A percentile compares a stretch with the other conserved stretches of the same genome.
These are phyloP conservation scores for Bombus confusus DNA, from an alignment of 1,140 invertebrate species.

Conservation along the genomic window DNA sequence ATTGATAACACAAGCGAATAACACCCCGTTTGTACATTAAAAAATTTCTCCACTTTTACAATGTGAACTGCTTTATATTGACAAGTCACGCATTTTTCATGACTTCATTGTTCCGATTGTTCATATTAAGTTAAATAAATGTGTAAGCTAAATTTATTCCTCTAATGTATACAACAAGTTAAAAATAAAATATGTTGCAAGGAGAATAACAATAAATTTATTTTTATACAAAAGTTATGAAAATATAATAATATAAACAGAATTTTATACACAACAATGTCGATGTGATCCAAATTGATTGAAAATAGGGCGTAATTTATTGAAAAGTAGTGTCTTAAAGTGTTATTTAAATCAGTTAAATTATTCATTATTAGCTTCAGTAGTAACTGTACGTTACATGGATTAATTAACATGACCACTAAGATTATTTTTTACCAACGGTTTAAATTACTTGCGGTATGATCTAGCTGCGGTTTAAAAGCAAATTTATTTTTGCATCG, in stretches of 20 bases:
- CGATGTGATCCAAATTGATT: neutral
- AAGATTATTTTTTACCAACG: slow-evolving; percentile 23
- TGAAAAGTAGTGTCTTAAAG: neutral
- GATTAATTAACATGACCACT: slow-evolving; percentile 32
- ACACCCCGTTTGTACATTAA: neutral
- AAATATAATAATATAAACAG: too few relatives aligned
- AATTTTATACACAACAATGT: neutral
- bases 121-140: too few relatives aligned
- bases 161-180: neutral
- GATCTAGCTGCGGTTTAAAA: slow-evolving; percentile 4
- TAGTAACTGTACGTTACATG: neutral
- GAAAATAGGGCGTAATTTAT: too few relatives aligned
- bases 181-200: neutral
- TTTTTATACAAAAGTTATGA: neutral
- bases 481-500: slow-evolving; percentile 25
- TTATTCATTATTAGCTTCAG: neutral
- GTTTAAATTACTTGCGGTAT: slow-evolving; percentile 40
- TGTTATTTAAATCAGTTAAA: neutral
- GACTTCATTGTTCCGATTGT: neutral
- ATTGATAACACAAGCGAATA: slow-evolving; percentile 11
- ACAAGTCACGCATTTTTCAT: neutral
- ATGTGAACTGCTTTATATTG: neutral
- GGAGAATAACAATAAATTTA: neutral
- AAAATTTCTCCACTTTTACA: neutral
- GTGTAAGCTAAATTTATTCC: neutral